phyloP scores from a whole-genome alignment of 2,797 vertebrate species.

The Limosa lapponica region DNA sequence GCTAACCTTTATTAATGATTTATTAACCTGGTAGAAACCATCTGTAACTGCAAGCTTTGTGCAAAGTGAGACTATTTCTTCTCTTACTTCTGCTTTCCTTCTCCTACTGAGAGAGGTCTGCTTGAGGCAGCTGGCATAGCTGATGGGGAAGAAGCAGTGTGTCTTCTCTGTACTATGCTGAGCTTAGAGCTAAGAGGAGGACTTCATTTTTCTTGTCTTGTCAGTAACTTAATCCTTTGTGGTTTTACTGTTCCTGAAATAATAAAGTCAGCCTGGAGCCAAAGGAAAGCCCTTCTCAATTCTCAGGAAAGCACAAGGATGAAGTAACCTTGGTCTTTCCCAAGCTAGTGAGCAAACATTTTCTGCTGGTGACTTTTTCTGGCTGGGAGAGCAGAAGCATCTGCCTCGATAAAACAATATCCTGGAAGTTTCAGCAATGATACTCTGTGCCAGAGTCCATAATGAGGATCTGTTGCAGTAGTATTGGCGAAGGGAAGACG shows the following conservation, averaged over 20 bases:
- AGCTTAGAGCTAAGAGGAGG: slow-evolving; percentile 17
- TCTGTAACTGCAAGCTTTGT: background rate
- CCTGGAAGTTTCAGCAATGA: background rate
- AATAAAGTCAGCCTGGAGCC: slow-evolving; percentile 32
- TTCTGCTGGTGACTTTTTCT: background rate
- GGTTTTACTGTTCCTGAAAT: slow-evolving; percentile 36
- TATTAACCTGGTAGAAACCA: slow-evolving; percentile 10
- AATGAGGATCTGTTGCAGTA: background rate
- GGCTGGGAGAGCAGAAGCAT: background rate
- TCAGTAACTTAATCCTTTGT: slow-evolving; percentile 51
- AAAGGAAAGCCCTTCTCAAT: slow-evolving; percentile 44
- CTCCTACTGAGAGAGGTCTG: background rate
- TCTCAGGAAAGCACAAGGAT: slow-evolving; percentile 41
- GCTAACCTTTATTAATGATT: background rate
- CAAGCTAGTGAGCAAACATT: background rate
- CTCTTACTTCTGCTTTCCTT: slow-evolving; percentile 17
- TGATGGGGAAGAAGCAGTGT: background rate
- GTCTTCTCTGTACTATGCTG: background rate
- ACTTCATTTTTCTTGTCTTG: slow-evolving; percentile 54
- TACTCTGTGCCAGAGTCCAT: background rate
- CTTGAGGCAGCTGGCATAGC: slow-evolving; percentile 10
- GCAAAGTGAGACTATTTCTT: background rate
- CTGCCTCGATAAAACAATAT: background rate
- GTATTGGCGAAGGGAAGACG: background rate
- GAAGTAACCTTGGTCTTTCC: slow-evolving; percentile 28